Evolutionary conservation across 2,113 vertebrate genomes (phyloP), one percentile per base, ranked within the genome.

Genomic region (Colossoma macropomum): DNA sequence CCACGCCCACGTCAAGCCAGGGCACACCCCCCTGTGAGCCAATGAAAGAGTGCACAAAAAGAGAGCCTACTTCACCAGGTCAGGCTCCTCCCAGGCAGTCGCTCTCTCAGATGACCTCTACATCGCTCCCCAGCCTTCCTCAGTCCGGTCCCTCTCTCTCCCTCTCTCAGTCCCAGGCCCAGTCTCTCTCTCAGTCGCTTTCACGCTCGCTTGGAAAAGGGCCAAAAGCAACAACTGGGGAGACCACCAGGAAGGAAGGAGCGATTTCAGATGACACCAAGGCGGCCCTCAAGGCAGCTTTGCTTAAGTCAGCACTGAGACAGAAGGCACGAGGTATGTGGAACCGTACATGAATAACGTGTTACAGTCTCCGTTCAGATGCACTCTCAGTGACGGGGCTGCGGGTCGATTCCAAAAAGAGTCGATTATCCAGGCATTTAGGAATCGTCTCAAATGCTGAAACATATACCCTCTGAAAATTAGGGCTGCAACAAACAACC

Each of bases 211-310:
- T 94, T 69, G 89, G 89, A n/a, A 94, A 92, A 84, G 91, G 84
- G 32, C 76, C 74, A 15, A 87, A 90, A 87, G 86, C 80, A 38
- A 74, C 87, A n/a, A 87, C 78, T 0, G 93, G 91, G 19, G 95
- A 92, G 10, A 92, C 90, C 0, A 91, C 94, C 1, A 95, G 96
- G 79, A 94, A 93, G 77, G 97, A 98, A 4, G 97, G 97, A 0
- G 95, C 96, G 27, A 99, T 99, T 90, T 99, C 97, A 0, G 96
- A 97, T 6, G 96, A 97, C 80, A 98, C 97, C 50, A 99, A 99
- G 88, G 95, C 95, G 0, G 97, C 97, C 0, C 96, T 99, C 4
- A 98, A 96, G 87, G 97, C 97, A 0, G 96, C 95, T 6, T 89
- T 98, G 83, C 91, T 97, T 12, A 97, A 98, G 86, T 97, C 97